Base-by-base conservation (phyloP, 1,140 invertebrate genomes). In the Aethina tumida region DNA sequence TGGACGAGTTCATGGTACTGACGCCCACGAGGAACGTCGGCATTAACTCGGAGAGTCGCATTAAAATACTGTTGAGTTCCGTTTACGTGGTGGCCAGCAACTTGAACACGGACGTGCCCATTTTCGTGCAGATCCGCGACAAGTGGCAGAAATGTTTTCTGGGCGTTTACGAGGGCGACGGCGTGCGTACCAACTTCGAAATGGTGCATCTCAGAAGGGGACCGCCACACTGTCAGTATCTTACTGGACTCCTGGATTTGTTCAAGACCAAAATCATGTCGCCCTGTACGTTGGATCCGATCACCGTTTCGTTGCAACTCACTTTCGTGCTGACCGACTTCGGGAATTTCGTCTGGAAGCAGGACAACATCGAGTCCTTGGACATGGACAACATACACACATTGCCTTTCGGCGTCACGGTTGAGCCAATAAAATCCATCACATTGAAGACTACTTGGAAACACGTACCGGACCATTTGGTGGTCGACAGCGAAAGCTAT, bases 371-470 rank as follows among this genome's bases (percentile, higher is more conserved):
- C 14, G 78, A 58, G 69, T 75, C 55, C 26, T 53, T 50, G 25
- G 50, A 59, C 43, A 59, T 65, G 52, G 61, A 65, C 17, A 63
- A 59, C 42, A 49, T 70, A 10, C 67, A 59, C 24, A 73, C 75
- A 26, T 64, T 94, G 29, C 86, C 88, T 1, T 88, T 91, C 71
- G 90, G 89, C 39, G 81, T 85, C 21, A 74, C 75, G 15, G 75
- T 75, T 29, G 89, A 93, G 67, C 86, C 89, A 3, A 69, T 75
- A 40, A 82, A 79, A 28, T 77, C 83, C 62, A 67, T 94, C 16
- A 68, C 81, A 41, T 61, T 96, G 2, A 82, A 80, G 55, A 79
- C 84, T n/a, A 84, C 81, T 5, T 97, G 93, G 93, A 81, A 81
- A 2, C 71, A 79, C 58, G 66, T 96, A 29, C 75, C 79, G 3